Evolutionary conservation across 1,140 invertebrate species (phyloP), one percentile per base, ranked within the genome.

Genomic region (Drosophila neocordata): DNA sequence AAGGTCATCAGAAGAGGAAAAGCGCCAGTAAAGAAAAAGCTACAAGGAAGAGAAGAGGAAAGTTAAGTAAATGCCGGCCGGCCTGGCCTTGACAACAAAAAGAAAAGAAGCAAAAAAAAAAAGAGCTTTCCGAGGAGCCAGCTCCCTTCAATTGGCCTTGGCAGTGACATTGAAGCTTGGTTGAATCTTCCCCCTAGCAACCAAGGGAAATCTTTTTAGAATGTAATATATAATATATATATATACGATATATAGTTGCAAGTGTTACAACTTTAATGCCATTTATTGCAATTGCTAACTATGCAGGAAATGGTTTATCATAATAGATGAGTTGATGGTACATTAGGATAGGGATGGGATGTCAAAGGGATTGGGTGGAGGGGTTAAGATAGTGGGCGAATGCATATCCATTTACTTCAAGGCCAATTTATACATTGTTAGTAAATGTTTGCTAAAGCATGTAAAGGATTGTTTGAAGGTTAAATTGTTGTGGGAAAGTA

Each of bases 231-330:
- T 31, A 31, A 31, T 31, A 31, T 31, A 6, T 31, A 31, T 6
- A 31, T 31, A 31, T 31, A 31, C 24, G 24, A 24, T 31, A 31
- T 31, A 31, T 31, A 20, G 41, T 48, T 48, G 41, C 18, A 48
- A 48, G 71, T 80, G 77, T 80, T 52, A 37, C 67, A 35, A 53
- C 60, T 61, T 48, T 35, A 72, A 52, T 80, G 78, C 31, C 83
- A 73, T 79, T 84, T 77, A 76, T 76, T 48, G 27, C 34, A 12
- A 53, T 37, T 74, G 71, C 65, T 56, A 69, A 60, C 74, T 69
- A 63, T 69, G 41, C 77, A 52, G 80, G 66, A 84, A 84, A 69
- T 79, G 73, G 69, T 78, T 87, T 85, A 87, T 85, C 78, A 71
- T 87, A 85, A 85, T 87, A 78, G 71, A 82, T 87, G 82, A 71